A percentile compares a stretch with the other conserved stretches of the same genome.
phyloP scores from a whole-genome alignment of 2,113 vertebrate genomes.

The Monopterus albus region DNA sequence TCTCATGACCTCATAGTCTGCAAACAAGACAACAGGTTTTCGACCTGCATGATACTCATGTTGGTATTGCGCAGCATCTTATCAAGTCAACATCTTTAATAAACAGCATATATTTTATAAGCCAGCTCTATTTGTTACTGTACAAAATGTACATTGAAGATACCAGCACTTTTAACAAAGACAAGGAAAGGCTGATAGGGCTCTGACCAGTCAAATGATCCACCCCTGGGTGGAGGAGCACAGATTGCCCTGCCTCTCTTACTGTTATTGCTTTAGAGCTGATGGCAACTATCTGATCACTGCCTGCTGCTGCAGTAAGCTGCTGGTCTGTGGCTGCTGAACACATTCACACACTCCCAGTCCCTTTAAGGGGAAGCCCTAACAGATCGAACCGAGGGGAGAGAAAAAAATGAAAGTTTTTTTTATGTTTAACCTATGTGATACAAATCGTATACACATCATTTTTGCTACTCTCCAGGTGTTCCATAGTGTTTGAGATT shows the following conservation, averaged over 20 bases:
- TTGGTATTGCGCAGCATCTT: neutral
- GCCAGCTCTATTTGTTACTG: neutral
- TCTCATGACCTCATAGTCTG: conserved; percentile 21
- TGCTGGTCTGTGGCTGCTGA: neutral
- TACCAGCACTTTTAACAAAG: neutral
- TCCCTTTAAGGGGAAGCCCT: neutral
- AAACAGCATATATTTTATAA: neutral
- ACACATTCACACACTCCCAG: neutral
- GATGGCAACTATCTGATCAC: conserved; percentile 13
- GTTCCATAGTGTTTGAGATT: too few relatives aligned
- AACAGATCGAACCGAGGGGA: neutral
- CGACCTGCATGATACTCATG: neutral
- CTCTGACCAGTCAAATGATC: conserved; percentile 24
- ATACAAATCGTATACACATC: neutral
- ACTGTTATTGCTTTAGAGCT: conserved; percentile 2
- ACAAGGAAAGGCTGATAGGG: neutral
- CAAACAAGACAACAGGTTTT: neutral
- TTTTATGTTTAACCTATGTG: neutral
- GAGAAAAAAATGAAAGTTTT: neutral
- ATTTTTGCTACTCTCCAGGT: too few relatives aligned
- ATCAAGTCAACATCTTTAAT: neutral
- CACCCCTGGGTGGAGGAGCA: conserved; percentile 6
- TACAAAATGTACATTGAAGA: neutral
- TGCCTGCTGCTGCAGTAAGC: conserved; percentile 9
- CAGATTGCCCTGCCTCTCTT: conserved; percentile 18